Conservation (phyloP, 2,888 invertebrate species). For the Cantharis nigra region DNA sequence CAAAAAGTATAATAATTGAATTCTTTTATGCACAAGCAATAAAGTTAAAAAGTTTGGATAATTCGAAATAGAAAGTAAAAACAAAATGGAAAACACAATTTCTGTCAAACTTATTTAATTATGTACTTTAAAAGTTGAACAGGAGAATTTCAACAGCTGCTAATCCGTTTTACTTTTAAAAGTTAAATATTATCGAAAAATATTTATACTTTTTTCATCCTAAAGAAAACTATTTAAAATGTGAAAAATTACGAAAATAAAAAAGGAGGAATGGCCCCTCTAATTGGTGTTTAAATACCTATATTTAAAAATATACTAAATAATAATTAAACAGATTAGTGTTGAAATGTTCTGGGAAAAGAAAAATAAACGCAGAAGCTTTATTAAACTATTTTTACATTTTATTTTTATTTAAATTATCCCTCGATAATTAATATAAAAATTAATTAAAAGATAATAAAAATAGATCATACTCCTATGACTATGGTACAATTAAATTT, state of each 20-base stretch:
- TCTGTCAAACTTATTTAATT: not conserved
- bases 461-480: not conserved
- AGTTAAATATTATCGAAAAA: not conserved
- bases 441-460: not conserved
- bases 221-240: not conserved
- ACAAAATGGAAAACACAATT: not conserved
- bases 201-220: not conserved
- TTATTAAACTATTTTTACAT: not conserved
- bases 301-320: not conserved
- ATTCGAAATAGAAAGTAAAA: not conserved
- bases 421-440: not conserved
- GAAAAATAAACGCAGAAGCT: not conserved
- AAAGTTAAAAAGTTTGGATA: slow-evolving; percentile 1
- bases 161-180: not conserved
- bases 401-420: not conserved
- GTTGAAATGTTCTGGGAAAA: not conserved
- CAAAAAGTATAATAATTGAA: not conserved
- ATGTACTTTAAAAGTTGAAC: slow-evolving; percentile 1
- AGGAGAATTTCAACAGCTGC: not conserved
- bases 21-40: not conserved
- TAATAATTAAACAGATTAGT: not conserved
- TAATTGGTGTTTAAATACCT: not conserved
- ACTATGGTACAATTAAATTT: not conserved
- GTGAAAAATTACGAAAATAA: not conserved
- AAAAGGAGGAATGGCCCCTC: not conserved